Evolutionary conservation across 2,797 vertebrate genomes (phyloP), one percentile per base, ranked within the genome.

Genomic region (Tadarida brasiliensis): DNA sequence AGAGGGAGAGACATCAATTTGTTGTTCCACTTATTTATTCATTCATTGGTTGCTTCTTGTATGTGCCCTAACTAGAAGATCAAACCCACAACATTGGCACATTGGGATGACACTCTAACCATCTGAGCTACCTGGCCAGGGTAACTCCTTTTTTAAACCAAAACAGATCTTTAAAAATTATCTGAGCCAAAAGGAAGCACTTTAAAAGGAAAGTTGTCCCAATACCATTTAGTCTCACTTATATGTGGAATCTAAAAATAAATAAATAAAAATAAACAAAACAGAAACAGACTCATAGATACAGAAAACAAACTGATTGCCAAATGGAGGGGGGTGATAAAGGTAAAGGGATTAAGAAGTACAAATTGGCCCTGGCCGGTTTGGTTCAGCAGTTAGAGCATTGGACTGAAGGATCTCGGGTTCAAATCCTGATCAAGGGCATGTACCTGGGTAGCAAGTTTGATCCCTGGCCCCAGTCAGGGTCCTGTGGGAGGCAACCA

Each of bases 141-240:
- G 19, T 0, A 7, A 67, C 63, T 65, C 7, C 26, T 5, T 30
- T 17, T 22, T 77, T 30, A 2, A 8, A 88, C 6, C 5, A 47
- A 78, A 7, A 35, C 15, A 65, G 30, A 70, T 51, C 6, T 77
- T 92, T 65, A 44, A 86, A 90, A 93, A 51, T 68, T 44, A 93
- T 35, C 30, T 59, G 44, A 88, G 22, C 54, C 26, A 54, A 63
- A 89, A 89, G 12, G 22, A 22, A 10, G 17, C 30, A 8, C 7
- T 93, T 85, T 63, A 90, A 76, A 54, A 86, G 49, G 82, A 78
- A 68, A 95, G 70, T n/a, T 74, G 39, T 33, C 68, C 59, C 39
- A 33, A 86, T 57, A 78, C 33, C 33, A 57, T 57, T 9, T 26
- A 12, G 24, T 78, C n/a, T 78, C 33, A 16, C 22, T 70, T 39